Percentiles rank a stretch among this genome's conserved stretches.
Conservation (phyloP, 2,113 vertebrate species). For the Sinocyclocheilus anshuiensis region DNA sequence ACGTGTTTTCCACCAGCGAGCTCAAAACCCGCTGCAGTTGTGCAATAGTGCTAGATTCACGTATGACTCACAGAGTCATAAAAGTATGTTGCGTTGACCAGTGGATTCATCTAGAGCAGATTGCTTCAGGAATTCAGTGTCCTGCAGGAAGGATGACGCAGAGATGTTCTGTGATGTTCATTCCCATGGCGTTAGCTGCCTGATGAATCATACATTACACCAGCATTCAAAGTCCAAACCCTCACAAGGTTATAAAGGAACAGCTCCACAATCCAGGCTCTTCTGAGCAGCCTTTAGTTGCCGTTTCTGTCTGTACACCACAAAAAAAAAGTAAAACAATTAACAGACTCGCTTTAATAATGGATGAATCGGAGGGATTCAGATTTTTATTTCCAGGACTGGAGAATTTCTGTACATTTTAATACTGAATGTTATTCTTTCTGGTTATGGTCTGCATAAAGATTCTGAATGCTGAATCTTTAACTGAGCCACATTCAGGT, state of each 20-base stretch:
- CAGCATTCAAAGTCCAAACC: background rate
- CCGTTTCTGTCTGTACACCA: no score
- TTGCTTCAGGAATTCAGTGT: background rate
- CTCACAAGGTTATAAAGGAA: background rate
- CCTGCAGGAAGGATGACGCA: constrained; percentile 10
- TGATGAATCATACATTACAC: background rate
- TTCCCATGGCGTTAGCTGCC: background rate
- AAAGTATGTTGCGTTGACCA: background rate
- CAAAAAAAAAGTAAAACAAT: no score
- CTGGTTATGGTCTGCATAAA: no score
- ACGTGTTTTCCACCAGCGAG: background rate
- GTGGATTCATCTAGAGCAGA: background rate
- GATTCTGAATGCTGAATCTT: no score
- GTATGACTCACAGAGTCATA: background rate
- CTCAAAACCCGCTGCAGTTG: background rate
- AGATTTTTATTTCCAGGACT: no score
- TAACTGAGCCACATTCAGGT: no score
- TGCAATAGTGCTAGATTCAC: background rate
- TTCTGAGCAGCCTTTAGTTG: background rate
- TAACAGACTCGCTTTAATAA: no score
- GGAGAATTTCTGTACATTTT: background rate
- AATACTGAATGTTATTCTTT: no score
- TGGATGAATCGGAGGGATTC: no score
- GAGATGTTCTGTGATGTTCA: background rate
- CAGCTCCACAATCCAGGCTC: background rate